Conservation (phyloP, 2,888 invertebrate genomes). For the Melikaiella ostensackeni region DNA sequence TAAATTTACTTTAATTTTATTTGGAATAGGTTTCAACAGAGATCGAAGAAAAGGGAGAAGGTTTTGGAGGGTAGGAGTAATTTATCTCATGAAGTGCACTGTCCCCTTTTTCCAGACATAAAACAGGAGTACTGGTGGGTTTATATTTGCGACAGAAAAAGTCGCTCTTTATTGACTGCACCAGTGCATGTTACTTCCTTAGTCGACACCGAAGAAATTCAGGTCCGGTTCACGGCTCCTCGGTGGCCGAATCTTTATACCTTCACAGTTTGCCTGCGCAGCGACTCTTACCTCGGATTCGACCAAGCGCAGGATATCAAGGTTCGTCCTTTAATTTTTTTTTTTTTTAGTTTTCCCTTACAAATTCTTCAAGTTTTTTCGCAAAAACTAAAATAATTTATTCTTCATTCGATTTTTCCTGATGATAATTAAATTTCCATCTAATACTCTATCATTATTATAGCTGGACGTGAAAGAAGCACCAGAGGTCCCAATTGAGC, state of each 20-base stretch:
- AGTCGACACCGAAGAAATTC: slow-evolving; percentile 92
- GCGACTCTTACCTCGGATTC: slow-evolving; percentile 97
- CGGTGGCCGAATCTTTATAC: slow-evolving; percentile 94
- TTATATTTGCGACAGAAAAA: slow-evolving; percentile 97
- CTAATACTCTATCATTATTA: slow-evolving; percentile 58
- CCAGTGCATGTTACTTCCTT: slow-evolving; percentile 97
- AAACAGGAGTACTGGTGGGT: slow-evolving; percentile 99
- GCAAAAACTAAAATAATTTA: too few species aligned
- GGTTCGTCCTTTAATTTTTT: slow-evolving; percentile 72
- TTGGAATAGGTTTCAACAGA: slow-evolving; percentile 85
- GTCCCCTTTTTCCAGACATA: slow-evolving; percentile 95
- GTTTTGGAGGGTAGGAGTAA: slow-evolving; percentile 94
- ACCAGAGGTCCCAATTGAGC: slow-evolving; percentile 91
- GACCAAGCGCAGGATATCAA: slow-evolving; percentile 97
- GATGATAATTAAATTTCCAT: too few species aligned
- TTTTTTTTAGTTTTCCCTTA: too few species aligned
- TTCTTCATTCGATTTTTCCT: too few species aligned
- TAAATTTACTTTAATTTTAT: slow-evolving; percentile 8
- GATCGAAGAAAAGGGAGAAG: slow-evolving; percentile 91
- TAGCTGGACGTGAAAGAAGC: slow-evolving; percentile 97
- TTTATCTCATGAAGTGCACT: slow-evolving; percentile 97
- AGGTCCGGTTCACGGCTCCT: slow-evolving; percentile 96
- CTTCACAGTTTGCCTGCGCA: slow-evolving; percentile 92
- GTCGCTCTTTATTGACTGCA: slow-evolving; percentile 92
- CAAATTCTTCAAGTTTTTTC: too few species aligned